These are phyloP conservation scores for Elachura formosa DNA, from an alignment of 2,113 vertebrate genomes.

Conservation along the genomic window DNA sequence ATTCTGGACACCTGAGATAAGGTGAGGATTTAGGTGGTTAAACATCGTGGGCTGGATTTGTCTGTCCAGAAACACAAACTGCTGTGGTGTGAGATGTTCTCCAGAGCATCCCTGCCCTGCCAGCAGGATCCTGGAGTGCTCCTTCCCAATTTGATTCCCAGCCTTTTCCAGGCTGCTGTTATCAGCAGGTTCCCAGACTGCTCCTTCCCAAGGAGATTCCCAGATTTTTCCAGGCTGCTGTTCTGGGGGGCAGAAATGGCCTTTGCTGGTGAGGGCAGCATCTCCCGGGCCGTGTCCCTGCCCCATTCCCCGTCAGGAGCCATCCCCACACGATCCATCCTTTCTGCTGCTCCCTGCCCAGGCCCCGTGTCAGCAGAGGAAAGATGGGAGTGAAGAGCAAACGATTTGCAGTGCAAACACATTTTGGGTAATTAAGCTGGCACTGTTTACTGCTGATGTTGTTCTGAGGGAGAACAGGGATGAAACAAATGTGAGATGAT, in stretches of 20 bases:
- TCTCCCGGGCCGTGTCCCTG: neutral
- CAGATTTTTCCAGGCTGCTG: neutral
- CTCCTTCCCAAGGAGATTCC: neutral
- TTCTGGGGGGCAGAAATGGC: neutral
- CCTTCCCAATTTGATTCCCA: too few species aligned
- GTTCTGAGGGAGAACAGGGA: neutral
- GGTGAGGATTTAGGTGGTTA: neutral
- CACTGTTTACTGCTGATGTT: neutral
- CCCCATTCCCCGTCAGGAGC: neutral
- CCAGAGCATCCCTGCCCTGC: neutral
- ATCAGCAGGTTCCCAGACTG: neutral
- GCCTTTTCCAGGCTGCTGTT: neutral
- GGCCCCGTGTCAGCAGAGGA: neutral
- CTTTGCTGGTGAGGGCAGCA: neutral
- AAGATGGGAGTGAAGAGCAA: neutral
- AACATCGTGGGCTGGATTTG: neutral
- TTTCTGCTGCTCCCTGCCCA: neutral
- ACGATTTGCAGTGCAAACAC: neutral
- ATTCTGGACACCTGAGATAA: neutral
- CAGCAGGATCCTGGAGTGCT: neutral
- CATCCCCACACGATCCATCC: neutral
- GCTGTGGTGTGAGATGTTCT: neutral
- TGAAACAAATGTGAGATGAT: neutral
- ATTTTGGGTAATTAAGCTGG: slow-evolving; percentile 25
- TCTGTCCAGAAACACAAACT: neutral